A percentile compares a stretch with the other conserved stretches of the same genome.
Conservation (phyloP, 2,113 vertebrate genomes). For the Eclectus roratus region DNA sequence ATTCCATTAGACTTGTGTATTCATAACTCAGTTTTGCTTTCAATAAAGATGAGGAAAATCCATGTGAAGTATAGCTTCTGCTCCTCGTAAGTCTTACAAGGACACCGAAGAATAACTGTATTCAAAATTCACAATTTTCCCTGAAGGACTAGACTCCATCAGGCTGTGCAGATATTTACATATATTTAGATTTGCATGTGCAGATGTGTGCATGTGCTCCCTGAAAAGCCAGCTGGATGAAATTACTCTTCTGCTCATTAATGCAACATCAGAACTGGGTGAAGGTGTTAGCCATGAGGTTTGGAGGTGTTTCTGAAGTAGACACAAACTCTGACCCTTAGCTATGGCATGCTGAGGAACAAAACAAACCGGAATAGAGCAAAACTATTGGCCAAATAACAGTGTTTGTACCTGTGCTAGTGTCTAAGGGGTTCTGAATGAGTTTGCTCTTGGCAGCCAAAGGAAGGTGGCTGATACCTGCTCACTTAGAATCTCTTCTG, state of each 20-base stretch:
- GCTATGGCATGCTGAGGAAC: background rate
- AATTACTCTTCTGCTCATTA: background rate
- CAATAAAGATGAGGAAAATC: background rate
- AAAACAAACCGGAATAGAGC: background rate
- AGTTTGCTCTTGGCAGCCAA: background rate
- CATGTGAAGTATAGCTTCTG: background rate
- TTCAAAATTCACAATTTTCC: background rate
- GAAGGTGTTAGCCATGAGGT: background rate
- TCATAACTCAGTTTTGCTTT: background rate
- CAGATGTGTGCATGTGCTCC: background rate
- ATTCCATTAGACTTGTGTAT: slow-evolving; percentile 16
- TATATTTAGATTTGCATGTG: background rate
- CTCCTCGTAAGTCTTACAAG: background rate
- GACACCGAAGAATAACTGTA: background rate
- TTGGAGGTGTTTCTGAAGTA: background rate
- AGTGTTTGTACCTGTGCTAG: background rate
- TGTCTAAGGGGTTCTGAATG: background rate
- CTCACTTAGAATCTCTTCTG: background rate
- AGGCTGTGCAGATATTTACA: background rate
- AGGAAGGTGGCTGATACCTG: background rate
- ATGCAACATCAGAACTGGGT: background rate
- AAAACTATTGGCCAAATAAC: background rate
- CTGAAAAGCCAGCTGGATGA: background rate
- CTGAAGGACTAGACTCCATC: background rate
- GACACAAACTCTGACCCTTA: background rate